Conservation (phyloP, 23 tunicate species). For the Botrylloides violaceus region DNA sequence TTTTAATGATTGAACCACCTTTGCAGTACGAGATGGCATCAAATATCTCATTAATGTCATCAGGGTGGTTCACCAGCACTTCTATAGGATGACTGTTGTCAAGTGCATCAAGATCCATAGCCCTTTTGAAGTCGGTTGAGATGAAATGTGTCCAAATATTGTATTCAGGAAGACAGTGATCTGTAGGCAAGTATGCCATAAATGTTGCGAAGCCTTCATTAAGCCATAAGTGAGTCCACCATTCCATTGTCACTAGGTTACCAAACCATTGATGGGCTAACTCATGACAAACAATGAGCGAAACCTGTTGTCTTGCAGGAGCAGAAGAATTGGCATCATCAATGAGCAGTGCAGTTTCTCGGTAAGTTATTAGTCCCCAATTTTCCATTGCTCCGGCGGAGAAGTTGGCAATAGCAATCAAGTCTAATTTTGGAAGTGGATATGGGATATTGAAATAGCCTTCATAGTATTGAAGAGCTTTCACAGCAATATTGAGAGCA, state of each 20-base stretch:
- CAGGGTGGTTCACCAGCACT: constrained; percentile 93
- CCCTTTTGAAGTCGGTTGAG: constrained; percentile 68
- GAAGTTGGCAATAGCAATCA: constrained; percentile 96
- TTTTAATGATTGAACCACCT: constrained; percentile 90
- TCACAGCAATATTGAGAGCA: constrained; percentile 79
- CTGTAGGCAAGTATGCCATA: constrained; percentile 94
- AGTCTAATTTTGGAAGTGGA: constrained; percentile 90
- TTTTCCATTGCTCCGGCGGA: constrained; percentile 98
- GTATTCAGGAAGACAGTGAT: constrained; percentile 83
- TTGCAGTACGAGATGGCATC: constrained; percentile 98
- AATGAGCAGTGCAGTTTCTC: constrained; percentile 85
- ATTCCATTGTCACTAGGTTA: constrained; percentile 99
- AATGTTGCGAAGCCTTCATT: constrained; percentile 98
- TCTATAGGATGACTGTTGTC: constrained; percentile 99
- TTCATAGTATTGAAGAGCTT: constrained; percentile 68
- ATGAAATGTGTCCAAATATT: constrained; percentile 95
- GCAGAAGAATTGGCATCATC: constrained; percentile 84
- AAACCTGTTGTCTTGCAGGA: constrained; percentile 88
- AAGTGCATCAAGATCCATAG: constrained; percentile 89
- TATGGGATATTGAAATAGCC: constrained; percentile 93
- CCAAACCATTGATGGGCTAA: constrained; percentile 99
- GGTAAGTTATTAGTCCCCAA: constrained; percentile 98
- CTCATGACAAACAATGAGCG: constrained; percentile 93
- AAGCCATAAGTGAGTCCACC: constrained; percentile 99
- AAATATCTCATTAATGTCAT: constrained; percentile 96